Evolutionary conservation across 2,888 invertebrate genomes (phyloP), one percentile per base, ranked within the genome.

Genomic region (Euplagia quadripunctaria): DNA sequence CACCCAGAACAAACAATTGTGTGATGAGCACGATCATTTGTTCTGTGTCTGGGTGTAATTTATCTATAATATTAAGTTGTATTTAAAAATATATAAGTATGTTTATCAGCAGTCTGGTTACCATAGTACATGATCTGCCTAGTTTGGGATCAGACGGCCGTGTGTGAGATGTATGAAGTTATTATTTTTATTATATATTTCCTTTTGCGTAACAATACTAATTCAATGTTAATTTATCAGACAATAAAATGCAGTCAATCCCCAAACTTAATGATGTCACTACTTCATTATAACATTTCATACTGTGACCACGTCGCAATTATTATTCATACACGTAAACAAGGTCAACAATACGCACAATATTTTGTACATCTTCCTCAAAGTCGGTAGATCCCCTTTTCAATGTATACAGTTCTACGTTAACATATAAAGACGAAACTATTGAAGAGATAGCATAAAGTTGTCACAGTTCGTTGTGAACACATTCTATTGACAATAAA

Each of bases 401-500:
- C 12, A 58, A 43, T 63, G 4, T 9, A 9, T 58, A 20, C 61
- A n/a, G 43, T 43, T 58, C 11, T 3, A 43, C 14, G 4, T 5
- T 14, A 16, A 58, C 68, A 72, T 72, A 68, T 72, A 72, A 68
- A 64, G 55, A 16, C 49, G 6, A 3, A 8, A 20, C 42, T 1
- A 20, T 55, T 64, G 16, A 31, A 51, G 2, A 43, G 16, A 61
- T 41, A 42, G 2, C 20, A 72, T n/a, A 58, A 8, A 51, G 8
- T 3, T 41, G 17, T n/a, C 51, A 20, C 55, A 20, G 9, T 46
- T 58, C 12, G n/a, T 42, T 9, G 17, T 46, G 52, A 43, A 64
- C 9, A 66, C 67, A 20, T 46, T 12, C 0, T 58, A 46, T 68
- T 20, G 64, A 49, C 14, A 42, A 65, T 6, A 86, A 74, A 64